Conservation (phyloP, 2,888 invertebrate genomes). For the Drosophila formosana region DNA sequence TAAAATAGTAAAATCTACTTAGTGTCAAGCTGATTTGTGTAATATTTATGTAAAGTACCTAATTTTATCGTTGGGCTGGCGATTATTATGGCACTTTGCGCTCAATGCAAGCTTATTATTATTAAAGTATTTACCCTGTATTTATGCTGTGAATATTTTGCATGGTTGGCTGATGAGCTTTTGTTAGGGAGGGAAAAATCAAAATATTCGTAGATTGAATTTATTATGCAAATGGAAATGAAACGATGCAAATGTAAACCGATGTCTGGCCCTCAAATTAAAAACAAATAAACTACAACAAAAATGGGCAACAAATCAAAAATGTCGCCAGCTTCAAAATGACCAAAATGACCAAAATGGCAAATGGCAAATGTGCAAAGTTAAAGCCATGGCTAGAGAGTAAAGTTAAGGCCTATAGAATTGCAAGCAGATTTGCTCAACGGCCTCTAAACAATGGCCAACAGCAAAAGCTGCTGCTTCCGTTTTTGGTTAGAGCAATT, state of each 20-base stretch:
- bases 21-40: too few species aligned
- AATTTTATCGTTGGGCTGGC: too few species aligned
- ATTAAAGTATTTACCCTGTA: neutral
- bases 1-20: too few species aligned
- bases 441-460: conserved; percentile 48
- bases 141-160: conserved; percentile 1
- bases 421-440: conserved; percentile 43
- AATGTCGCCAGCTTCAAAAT: conserved; percentile 39
- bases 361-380: conserved; percentile 8
- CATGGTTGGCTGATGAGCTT: neutral
- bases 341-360: conserved; percentile 4
- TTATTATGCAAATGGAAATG: conserved; percentile 71
- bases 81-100: too few species aligned
- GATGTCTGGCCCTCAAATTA: conserved; percentile 54
- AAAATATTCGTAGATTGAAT: conserved; percentile 37
- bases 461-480: conserved; percentile 54
- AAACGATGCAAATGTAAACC: conserved; percentile 39
- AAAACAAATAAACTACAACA: conserved; percentile 61
- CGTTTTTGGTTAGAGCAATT: conserved; percentile 58
- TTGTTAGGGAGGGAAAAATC: conserved; percentile 19
- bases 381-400: conserved; percentile 20
- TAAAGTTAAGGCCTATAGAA: conserved; percentile 26
- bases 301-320: conserved; percentile 46
- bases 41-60: too few species aligned
- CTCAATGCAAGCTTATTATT: neutral